These are phyloP conservation scores for Nowickia ferox DNA, from an alignment of 2,888 invertebrate species.

Conservation along the genomic window DNA sequence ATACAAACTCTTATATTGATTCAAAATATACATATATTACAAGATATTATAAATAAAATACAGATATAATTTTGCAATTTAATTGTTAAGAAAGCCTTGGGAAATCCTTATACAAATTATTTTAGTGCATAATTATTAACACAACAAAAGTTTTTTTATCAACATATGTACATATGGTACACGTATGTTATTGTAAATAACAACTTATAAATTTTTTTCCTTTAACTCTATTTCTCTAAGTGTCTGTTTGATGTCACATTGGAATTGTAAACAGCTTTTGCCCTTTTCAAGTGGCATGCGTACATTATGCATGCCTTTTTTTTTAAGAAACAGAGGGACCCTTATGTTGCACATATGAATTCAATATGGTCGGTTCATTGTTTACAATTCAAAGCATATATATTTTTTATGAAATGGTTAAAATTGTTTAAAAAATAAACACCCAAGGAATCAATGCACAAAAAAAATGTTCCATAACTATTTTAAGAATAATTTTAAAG, in stretches of 20 bases:
- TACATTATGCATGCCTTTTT: constrained; percentile 47
- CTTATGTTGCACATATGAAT: constrained; percentile 61
- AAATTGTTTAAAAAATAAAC: not conserved
- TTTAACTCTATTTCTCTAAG: constrained; percentile 21
- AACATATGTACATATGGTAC: too few relatives aligned
- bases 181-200: too few relatives aligned
- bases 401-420: not conserved
- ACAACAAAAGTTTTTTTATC: too few relatives aligned
- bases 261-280: constrained; percentile 25
- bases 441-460: constrained; percentile 5
- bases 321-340: constrained; percentile 15
- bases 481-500: not conserved
- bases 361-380: constrained; percentile 43
- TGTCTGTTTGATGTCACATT: constrained; percentile 14
- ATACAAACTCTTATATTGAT: too few relatives aligned
- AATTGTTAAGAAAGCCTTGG: too few relatives aligned
- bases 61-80: too few relatives aligned
- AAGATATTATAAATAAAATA: too few relatives aligned
- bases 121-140: too few relatives aligned
- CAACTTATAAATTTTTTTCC: not conserved
- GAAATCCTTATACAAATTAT: too few relatives aligned
- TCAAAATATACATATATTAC: too few relatives aligned
- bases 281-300: constrained; percentile 35
- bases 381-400: constrained; percentile 21
- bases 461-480: not conserved